Percentiles rank a stretch among this genome's conserved stretches.
Conservation (phyloP, 2,113 vertebrate genomes). For the Strix aluco region DNA sequence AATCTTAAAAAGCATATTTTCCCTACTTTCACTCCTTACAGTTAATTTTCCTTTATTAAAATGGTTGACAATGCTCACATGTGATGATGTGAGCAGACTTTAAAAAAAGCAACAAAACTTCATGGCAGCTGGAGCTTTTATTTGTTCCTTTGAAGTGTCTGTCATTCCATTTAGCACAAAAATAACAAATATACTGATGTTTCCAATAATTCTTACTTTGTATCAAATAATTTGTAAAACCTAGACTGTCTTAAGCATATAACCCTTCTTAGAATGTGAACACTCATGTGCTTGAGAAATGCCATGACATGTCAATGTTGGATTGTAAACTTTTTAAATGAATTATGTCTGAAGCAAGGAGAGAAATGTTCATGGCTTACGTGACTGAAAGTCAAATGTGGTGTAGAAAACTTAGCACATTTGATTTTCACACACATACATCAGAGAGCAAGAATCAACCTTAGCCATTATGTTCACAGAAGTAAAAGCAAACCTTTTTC, state of each 20-base stretch:
- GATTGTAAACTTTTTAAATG: not conserved
- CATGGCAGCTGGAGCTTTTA: not conserved
- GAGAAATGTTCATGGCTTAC: not conserved
- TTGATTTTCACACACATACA: no score
- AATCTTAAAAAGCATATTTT: not conserved
- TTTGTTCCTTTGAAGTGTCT: not conserved
- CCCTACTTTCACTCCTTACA: not conserved
- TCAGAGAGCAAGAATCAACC: not conserved
- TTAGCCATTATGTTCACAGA: not conserved
- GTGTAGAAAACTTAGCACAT: not conserved
- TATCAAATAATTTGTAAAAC: not conserved
- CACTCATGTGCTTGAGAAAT: not conserved
- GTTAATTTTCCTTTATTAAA: constrained; percentile 3
- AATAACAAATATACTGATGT: not conserved
- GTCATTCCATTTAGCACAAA: not conserved
- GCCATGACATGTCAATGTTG: not conserved
- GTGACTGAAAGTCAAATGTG: not conserved
- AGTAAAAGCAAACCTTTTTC: not conserved
- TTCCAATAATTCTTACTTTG: not conserved
- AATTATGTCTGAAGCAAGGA: not conserved
- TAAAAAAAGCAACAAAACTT: not conserved
- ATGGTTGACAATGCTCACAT: not conserved
- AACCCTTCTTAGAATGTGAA: not conserved
- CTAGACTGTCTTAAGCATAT: not conserved
- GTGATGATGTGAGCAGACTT: not conserved